Percentiles rank a stretch among this genome's conserved stretches.
phyloP scores from a whole-genome alignment of 2,888 invertebrate species.

The Fabriciana adippe region DNA sequence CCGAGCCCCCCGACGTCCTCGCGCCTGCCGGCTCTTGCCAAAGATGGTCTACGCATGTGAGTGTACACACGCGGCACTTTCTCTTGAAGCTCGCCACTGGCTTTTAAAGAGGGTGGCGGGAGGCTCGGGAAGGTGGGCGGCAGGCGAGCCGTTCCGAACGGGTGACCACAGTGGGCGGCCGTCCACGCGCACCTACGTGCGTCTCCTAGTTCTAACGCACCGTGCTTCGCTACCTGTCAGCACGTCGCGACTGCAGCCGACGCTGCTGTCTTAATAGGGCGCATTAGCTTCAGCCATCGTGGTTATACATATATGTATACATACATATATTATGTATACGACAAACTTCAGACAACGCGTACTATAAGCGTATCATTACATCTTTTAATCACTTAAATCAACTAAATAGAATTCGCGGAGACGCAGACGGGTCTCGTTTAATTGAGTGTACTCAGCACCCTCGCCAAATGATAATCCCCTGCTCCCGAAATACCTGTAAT shows the following conservation, averaged over 20 bases:
- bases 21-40: conserved; percentile 63
- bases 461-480: conserved; percentile 77
- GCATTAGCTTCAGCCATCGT: too few species aligned
- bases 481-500: conserved; percentile 79
- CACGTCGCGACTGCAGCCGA: conserved; percentile 20
- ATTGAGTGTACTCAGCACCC: conserved; percentile 81
- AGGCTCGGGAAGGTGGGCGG: conserved; percentile 53
- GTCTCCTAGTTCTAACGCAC: conserved; percentile 54
- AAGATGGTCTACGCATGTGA: conserved; percentile 80
- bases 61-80: conserved; percentile 82
- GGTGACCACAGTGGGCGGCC: conserved; percentile 82
- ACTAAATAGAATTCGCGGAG: conserved; percentile 16
- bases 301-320: too few species aligned
- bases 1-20: conserved; percentile 62
- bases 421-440: conserved; percentile 58
- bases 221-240: conserved; percentile 39
- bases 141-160: conserved; percentile 71
- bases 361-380: neutral
- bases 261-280: neutral
- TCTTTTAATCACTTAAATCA: conserved; percentile 7
- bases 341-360: too few species aligned
- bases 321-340: too few species aligned
- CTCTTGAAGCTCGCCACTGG: conserved; percentile 84
- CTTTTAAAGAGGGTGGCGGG: conserved; percentile 81
- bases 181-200: conserved; percentile 34